Evolutionary conservation across 2,888 invertebrate species (phyloP), one percentile per base, ranked within the genome.

Genomic region (Malthinus flaveolus): DNA sequence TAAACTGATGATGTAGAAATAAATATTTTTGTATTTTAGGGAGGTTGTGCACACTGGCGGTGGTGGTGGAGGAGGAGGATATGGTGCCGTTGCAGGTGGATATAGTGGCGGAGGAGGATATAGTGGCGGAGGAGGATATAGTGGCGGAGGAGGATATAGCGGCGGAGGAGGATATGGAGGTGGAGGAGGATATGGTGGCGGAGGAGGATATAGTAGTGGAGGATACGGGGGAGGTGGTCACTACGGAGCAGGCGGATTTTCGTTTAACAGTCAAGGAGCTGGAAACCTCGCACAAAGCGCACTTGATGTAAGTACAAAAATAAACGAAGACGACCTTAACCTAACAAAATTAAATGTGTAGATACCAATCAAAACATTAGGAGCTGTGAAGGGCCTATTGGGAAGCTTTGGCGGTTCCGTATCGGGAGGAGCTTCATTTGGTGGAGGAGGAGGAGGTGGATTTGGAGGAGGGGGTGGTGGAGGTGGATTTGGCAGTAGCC

Each of bases 321-420:
- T 32, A 3, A 11, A 8, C 34, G 9, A 23, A 10, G 6, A 1
- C 10, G 3, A 10, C n/a, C 31, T 9, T 7, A 45, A 32, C n/a
- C 5, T 31, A 45, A 11, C 7, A 45, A 23, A 32, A 10, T 32
- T 45, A 7, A 6, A 10, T 7, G 15, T 44, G 7, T 77, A 87
- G 87, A 87, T 87, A 66, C 87, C 87, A 56, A 86, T 87, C 69
- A 84, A 86, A 47, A 85, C 87, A 1, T 75, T 88, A 51, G 82
- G 83, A 34, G 87, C 87, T 7, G 87, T 88, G 1, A 87, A 84
- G 70, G 82, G 82, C 66, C 81, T 88, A 61, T 75, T 88, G 55
- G 84, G 82, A 66, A 86, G 85, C 70, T 83, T 81, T 48, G 73
- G 73, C 32, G 73, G 71, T 8, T 73, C 73, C 32, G 61, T 66